Evolutionary conservation across 2,797 vertebrate genomes (phyloP).

Genomic region (Myotis vivesi): DNA sequence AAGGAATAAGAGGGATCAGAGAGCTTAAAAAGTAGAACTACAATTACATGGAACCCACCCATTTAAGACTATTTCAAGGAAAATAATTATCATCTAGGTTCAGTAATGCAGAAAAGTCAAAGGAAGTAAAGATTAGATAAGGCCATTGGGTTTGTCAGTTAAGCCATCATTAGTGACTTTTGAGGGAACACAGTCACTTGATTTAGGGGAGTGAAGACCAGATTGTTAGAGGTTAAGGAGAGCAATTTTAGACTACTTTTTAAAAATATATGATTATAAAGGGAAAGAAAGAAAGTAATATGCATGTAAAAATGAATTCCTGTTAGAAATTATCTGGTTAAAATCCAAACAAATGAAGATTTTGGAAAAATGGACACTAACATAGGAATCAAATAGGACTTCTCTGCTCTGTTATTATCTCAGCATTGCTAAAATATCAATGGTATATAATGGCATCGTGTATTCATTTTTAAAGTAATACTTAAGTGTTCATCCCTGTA

Average conservation of each 20-base stretch:
- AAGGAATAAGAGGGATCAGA: background rate
- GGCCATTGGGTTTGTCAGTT: background rate
- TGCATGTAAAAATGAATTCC: background rate
- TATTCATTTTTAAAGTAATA: background rate
- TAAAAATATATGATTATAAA: background rate
- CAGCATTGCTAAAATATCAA: background rate
- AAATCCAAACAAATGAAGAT: constrained; percentile 18
- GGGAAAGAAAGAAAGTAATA: background rate
- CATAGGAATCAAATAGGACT: background rate
- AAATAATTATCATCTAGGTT: background rate
- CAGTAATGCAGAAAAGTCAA: background rate
- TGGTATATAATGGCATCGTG: background rate
- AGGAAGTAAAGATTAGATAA: background rate
- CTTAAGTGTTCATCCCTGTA: background rate
- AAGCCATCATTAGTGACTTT: background rate
- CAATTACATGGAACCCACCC: background rate
- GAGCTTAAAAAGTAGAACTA: background rate
- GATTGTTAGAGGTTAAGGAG: background rate
- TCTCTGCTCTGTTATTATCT: background rate
- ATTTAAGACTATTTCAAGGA: background rate
- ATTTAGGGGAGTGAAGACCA: background rate
- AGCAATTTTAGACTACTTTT: background rate
- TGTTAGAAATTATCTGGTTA: background rate
- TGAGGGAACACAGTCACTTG: background rate
- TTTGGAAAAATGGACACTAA: background rate